A percentile compares a stretch with the other conserved stretches of the same genome.
These are phyloP conservation scores for Archocentrus centrarchus DNA, from an alignment of 2,113 vertebrate species.

Conservation along the genomic window DNA sequence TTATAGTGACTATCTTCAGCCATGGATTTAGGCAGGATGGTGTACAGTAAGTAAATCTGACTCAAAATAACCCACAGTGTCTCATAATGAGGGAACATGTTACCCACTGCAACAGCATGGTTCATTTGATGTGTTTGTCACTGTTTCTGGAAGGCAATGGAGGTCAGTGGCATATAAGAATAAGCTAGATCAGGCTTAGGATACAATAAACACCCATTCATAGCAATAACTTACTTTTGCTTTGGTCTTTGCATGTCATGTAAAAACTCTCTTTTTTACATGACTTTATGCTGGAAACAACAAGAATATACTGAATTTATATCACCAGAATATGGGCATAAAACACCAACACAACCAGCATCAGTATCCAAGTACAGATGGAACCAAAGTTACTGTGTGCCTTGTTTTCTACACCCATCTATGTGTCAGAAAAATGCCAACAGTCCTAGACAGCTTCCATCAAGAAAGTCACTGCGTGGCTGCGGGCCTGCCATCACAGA, in stretches of 20 bases:
- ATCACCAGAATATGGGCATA: not conserved
- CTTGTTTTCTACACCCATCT: slow-evolving; percentile 9
- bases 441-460: slow-evolving; percentile 20
- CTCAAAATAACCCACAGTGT: not conserved
- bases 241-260: not conserved
- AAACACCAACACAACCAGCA: not conserved
- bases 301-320: not conserved
- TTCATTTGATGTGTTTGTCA: not conserved
- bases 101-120: not conserved
- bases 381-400: not conserved
- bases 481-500: slow-evolving; percentile 30
- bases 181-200: not conserved
- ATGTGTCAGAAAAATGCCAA: slow-evolving; percentile 9
- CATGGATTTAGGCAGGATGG: not conserved
- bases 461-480: not conserved
- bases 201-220: not conserved
- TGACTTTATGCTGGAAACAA: not conserved
- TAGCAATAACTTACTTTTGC: not conserved
- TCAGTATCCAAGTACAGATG: not conserved
- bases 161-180: not conserved
- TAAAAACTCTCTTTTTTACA: not conserved
- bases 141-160: not conserved
- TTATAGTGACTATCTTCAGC: not conserved
- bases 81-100: not conserved
- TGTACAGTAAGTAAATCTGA: not conserved